Conservation (phyloP, 1,140 invertebrate genomes). For the Holcopasites calliopsidis region DNA sequence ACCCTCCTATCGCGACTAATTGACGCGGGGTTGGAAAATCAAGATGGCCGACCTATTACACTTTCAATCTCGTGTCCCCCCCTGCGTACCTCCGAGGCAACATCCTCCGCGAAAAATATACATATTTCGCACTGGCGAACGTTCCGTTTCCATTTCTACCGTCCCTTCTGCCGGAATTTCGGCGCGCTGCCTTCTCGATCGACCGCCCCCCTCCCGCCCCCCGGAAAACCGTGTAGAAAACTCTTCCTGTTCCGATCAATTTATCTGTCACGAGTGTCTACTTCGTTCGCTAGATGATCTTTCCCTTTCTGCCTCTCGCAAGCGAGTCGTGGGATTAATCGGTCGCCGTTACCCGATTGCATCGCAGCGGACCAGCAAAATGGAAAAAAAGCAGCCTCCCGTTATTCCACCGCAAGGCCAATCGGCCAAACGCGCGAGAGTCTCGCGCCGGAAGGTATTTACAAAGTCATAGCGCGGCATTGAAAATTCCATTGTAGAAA, state of each 20-base stretch:
- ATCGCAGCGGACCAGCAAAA: background rate
- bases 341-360: background rate
- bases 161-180: background rate
- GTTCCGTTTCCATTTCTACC: constrained; percentile 16
- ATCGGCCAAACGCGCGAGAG: constrained; percentile 30
- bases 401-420: constrained; percentile 26
- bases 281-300: too few species aligned
- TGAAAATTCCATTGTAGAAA: constrained; percentile 58
- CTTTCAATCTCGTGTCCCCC: constrained; percentile 71
- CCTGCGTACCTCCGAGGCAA: constrained; percentile 52
- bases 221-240: background rate
- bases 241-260: too few species aligned
- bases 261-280: too few species aligned
- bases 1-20: constrained; percentile 74
- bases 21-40: constrained; percentile 73
- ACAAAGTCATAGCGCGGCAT: constrained; percentile 47
- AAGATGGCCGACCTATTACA: constrained; percentile 78
- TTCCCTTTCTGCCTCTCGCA: too few species aligned
- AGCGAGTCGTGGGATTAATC: too few species aligned
- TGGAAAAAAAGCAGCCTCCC: background rate
- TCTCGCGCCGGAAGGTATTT: constrained; percentile 33
- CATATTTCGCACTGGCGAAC: constrained; percentile 46
- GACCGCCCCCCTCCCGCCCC: background rate
- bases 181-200: background rate
- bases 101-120: constrained; percentile 56